Evolutionary conservation across 2,113 vertebrate genomes (phyloP).

Genomic region (Callorhinus ursinus): DNA sequence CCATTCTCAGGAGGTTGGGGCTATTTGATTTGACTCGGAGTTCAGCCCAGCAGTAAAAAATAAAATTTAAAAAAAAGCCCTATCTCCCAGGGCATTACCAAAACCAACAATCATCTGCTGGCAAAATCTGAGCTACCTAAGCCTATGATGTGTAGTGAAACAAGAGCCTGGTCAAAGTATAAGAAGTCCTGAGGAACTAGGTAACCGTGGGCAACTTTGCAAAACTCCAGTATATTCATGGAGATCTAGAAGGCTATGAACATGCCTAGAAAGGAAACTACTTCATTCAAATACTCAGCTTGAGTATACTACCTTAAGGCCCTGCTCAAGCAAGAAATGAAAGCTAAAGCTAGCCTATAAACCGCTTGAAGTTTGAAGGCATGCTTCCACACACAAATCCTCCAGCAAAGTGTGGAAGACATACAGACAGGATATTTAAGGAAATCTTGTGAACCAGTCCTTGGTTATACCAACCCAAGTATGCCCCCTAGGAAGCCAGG

Average conservation of each 20-base stretch:
- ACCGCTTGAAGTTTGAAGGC: background rate
- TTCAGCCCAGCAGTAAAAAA: background rate
- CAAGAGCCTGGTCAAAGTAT: background rate
- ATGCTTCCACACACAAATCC: background rate
- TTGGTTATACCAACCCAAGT: background rate
- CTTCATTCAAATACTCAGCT: background rate
- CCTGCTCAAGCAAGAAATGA: background rate
- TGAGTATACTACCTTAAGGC: background rate
- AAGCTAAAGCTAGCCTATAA: background rate
- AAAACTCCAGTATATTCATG: background rate
- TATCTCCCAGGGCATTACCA: background rate
- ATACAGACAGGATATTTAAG: background rate
- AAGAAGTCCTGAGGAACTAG: background rate
- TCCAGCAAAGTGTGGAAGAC: background rate
- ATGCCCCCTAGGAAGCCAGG: background rate
- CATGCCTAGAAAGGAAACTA: background rate
- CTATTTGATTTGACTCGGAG: background rate
- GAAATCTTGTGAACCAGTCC: background rate
- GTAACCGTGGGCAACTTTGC: background rate
- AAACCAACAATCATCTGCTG: background rate
- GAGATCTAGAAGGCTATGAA: background rate
- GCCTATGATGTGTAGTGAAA: background rate
- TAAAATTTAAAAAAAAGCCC: background rate
- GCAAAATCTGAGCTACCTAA: background rate
- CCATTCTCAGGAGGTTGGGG: background rate